Base-by-base conservation (phyloP, 2,888 invertebrate species). In the Odontocerum albicorne region DNA sequence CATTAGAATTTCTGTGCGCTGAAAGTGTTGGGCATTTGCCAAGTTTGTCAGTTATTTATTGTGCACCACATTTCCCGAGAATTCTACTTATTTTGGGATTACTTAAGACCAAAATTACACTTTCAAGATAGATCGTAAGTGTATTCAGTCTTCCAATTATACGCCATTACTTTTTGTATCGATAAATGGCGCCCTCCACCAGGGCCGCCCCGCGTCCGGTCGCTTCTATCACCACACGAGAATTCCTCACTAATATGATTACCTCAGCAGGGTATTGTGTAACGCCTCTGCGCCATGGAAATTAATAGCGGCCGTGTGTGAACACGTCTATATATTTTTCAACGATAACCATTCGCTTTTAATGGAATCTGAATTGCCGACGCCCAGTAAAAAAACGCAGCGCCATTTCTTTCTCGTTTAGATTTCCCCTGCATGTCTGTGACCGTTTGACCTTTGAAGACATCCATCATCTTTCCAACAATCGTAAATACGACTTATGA, bases 301-400 rank as follows among this genome's bases (percentile, higher is more conserved):
- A 57, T 53, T 57, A 57, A 57, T 57, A 52, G 52, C 42, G 39
- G 39, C 52, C 49, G 43, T 52, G 57, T 53, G 57, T 53, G 57
- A 52, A 57, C 43, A 46, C 51, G 32, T 50, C 45, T 20, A 33
- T 38, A 35, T 31, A 35, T 35, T 46, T 40, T 51, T 51, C 20
- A 15, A 20, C 47, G 42, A 49, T 55, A 55, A 43, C 36, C 49
- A 44, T 44, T 51, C 47, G 40, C 52, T 52, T 36, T 36, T 56
- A 56, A 56, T 56, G 56, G 47, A 56, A 56, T 56, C 51, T 44
- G 43, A 51, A 47, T 56, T 56, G 36, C 56, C 43, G 42, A 47
- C 51, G 39, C 33, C 38, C 27, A 27, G 38, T 16, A 7, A 38
- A 19, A 36, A 31, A 32, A 44, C 36, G 10, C 10, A 43, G 36